These are phyloP conservation scores for Dusona sp. DNA, from an alignment of 2,888 invertebrate species.

Conservation along the genomic window DNA sequence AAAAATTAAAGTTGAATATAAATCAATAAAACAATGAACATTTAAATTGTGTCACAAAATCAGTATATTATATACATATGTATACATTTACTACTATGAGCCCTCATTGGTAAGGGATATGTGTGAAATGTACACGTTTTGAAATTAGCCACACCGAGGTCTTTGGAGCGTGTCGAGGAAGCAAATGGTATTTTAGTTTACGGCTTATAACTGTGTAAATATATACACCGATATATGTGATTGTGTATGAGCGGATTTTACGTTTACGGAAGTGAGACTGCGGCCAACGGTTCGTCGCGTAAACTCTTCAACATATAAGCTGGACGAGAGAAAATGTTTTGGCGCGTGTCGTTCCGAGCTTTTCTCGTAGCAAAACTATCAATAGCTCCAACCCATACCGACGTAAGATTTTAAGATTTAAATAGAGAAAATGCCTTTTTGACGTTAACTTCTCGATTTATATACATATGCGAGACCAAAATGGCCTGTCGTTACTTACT, in stretches of 20 bases:
- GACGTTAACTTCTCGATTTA: slow-evolving; percentile 13
- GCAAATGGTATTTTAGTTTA: slow-evolving; percentile 62
- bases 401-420: neutral
- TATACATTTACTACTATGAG: neutral
- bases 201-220: slow-evolving; percentile 7
- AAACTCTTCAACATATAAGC: slow-evolving; percentile 51
- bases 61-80: no score
- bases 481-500: slow-evolving; percentile 48
- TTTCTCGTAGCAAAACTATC: slow-evolving; percentile 17
- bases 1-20: neutral
- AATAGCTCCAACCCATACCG: neutral
- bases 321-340: slow-evolving; percentile 60
- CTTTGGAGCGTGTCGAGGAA: slow-evolving; percentile 38
- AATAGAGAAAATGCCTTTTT: neutral
- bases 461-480: slow-evolving; percentile 43
- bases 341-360: slow-evolving; percentile 51
- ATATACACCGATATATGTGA: neutral
- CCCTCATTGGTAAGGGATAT: neutral
- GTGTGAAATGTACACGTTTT: slow-evolving; percentile 40
- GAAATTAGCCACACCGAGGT: slow-evolving; percentile 56
- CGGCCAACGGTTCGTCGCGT: slow-evolving; percentile 55
- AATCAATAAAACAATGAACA: neutral
- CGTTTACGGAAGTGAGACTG: slow-evolving; percentile 66
- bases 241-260: slow-evolving; percentile 5
- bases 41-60: neutral